Evolutionary conservation across 1,140 invertebrate genomes (phyloP), one percentile per base, ranked within the genome.

Genomic region (Coelopa frigida): DNA sequence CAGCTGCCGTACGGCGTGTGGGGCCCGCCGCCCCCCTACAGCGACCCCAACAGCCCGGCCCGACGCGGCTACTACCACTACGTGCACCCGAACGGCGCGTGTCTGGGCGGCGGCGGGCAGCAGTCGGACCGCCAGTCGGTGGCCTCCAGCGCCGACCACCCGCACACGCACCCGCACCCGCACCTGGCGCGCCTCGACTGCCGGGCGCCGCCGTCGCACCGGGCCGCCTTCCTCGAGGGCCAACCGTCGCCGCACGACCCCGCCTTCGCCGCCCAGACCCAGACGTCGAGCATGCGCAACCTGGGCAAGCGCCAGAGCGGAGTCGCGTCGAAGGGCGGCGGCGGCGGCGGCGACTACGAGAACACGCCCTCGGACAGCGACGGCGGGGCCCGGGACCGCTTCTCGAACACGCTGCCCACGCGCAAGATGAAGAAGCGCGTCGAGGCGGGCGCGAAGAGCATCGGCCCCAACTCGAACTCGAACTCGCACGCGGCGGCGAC

Each of bases 21-120:
- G 83, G 83, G 82, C 14, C 83, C 83, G 12, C 83, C 83, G 10
- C 82, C 83, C 3, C 83, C 83, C 0, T 85, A 85, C 57, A 83
- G 81, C 39, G 81, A 84, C 55, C 82, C 81, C 4, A 81, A 81
- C 48, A 81, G 79, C 57, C 79, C 79, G 3, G 79, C 78, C 0
- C 68, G 79, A 46, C 61, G 66, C 5, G 63, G 60, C 3, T 67
- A 68, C 48, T 69, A 69, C 50, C 66, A 68, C 33, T 69, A 70
- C 50, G 51, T 70, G n/a, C 63, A 70, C 50, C 61, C 61, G 7
- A 51, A 55, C 17, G 52, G 50, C 0, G 57, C 18, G 51, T 49
- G 71, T 48, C 66, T 72, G 0, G n/a, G n/a, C n/a, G n/a, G n/a
- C n/a, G n/a, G n/a, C n/a, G n/a, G n/a, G n/a, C n/a, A n/a, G n/a